phyloP scores from a whole-genome alignment of 2,888 invertebrate species.

The Metopia argyrocephala region DNA sequence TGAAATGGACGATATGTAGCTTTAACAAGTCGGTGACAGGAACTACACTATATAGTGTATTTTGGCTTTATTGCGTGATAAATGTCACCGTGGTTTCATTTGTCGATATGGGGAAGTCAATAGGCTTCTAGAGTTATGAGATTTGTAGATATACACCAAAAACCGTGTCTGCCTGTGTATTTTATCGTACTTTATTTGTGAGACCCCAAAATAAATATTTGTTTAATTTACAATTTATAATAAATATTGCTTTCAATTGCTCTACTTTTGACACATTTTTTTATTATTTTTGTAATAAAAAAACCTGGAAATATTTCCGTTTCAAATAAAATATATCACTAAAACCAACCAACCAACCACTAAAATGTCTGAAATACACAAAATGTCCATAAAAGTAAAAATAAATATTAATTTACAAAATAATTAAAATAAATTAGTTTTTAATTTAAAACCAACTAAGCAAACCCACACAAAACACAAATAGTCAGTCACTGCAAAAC shows the following conservation, averaged over 20 bases:
- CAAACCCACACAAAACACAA: neutral
- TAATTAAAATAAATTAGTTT: constrained; percentile 55
- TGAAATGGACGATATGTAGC: too few relatives aligned
- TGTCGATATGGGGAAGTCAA: too few relatives aligned
- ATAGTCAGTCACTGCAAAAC: neutral
- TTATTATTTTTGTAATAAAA: neutral
- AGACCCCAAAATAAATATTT: too few relatives aligned
- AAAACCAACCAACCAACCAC: neutral
- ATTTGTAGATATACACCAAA: too few relatives aligned
- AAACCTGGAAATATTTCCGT: constrained; percentile 44
- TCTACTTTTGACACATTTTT: neutral
- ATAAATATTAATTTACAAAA: constrained; percentile 38
- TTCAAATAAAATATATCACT: constrained; percentile 28
- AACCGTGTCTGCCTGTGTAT: too few relatives aligned
- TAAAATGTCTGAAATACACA: neutral
- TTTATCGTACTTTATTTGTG: too few relatives aligned
- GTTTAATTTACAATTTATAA: too few relatives aligned
- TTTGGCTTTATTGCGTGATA: too few relatives aligned
- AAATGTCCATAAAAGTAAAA: neutral
- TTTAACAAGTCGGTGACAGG: too few relatives aligned
- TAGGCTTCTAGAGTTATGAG: too few relatives aligned
- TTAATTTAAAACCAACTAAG: constrained; percentile 32
- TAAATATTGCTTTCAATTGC: neutral
- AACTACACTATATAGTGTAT: too few relatives aligned
- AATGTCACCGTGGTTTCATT: too few relatives aligned